Conservation (phyloP, 2,888 invertebrate genomes). For the Anoncus sp. region DNA sequence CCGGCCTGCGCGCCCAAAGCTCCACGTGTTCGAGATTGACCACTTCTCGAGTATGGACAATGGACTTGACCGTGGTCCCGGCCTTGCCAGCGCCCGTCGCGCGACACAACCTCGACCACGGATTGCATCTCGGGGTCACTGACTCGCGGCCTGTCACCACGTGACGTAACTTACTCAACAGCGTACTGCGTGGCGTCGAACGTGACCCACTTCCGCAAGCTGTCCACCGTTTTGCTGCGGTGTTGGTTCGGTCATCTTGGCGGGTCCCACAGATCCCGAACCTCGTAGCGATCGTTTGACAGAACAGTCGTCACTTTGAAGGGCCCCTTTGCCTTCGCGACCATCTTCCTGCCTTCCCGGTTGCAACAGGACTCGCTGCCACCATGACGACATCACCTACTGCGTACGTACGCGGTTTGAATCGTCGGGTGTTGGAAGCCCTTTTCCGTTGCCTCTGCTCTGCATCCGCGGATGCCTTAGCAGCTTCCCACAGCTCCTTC, state of each 20-base stretch:
- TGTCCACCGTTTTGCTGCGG: constrained; percentile 25
- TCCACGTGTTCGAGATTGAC: constrained; percentile 30
- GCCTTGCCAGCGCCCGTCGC: constrained; percentile 7
- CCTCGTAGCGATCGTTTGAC: constrained; percentile 65
- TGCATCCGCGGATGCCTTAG: constrained; percentile 30
- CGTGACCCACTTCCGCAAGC: constrained; percentile 37
- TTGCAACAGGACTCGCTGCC: constrained; percentile 55
- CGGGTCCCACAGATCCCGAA: constrained; percentile 1
- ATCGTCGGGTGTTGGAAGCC: constrained; percentile 44
- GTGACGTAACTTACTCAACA: background rate
- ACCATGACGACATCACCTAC: constrained; percentile 68
- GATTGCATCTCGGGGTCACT: background rate
- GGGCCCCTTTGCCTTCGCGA: constrained; percentile 66
- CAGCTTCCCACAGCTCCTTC: constrained; percentile 32
- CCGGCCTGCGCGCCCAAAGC: constrained; percentile 23
- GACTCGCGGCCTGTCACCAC: background rate
- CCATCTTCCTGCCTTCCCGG: constrained; percentile 65
- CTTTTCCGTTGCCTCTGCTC: constrained; percentile 51
- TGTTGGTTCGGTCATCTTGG: constrained; percentile 31
- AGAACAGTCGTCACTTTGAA: constrained; percentile 65
- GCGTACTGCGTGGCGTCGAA: constrained; percentile 48
- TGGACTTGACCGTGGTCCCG: constrained; percentile 23
- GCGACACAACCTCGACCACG: constrained; percentile 14
- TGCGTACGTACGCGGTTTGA: constrained; percentile 26
- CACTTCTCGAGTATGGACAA: constrained; percentile 38